Base-by-base conservation (phyloP, 2,888 invertebrate species). In the Sinopyrophorus schimmeli region DNA sequence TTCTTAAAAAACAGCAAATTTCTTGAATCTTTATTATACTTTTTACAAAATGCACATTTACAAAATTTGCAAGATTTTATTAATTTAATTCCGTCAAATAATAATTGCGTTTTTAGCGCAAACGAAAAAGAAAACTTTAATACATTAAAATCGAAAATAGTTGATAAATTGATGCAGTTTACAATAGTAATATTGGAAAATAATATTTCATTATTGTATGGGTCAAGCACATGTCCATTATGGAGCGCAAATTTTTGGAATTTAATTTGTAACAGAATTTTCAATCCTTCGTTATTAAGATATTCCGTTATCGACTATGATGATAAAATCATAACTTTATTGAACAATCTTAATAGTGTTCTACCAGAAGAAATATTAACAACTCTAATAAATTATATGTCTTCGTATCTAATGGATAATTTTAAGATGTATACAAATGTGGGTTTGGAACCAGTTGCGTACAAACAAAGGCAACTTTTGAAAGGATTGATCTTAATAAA, bases 401-500 rank as follows among this genome's bases (percentile, higher is more conserved):
- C 43, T 3, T 28, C 44, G 34, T 57, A 55, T 20, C 46, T 61
- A 12, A 31, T 48, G 26, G 18, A 37, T 18, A 58, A 49, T 10
- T 54, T 51, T 23, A 37, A 51, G 12, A 43, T 43, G 14, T 30
- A 59, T 20, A 54, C 62, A 7, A 55, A 61, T 48, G 54, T 68
- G 7, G 61, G 61, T 17, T 7, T 31, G 4, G 50, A 26, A 27
- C 56, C 59, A 23, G 59, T 66, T 14, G 37, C 58, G 4, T 43
- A 61, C 3, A 57, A 60, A 21, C 63, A 70, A 47, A 55, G 65
- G 39, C 62, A 61, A 28, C 23, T 65, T 21, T 41, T 71, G 9
- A 64, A 62, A 52, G 69, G 70, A 4, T 50, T 67, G 26, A 20
- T 64, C 7, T 42, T 65, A 4, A 28, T 69, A 15, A 54, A 55